Percentiles rank a stretch among this genome's conserved stretches.
Conservation (phyloP, 2,113 vertebrate species). For the Pluvialis apricaria region DNA sequence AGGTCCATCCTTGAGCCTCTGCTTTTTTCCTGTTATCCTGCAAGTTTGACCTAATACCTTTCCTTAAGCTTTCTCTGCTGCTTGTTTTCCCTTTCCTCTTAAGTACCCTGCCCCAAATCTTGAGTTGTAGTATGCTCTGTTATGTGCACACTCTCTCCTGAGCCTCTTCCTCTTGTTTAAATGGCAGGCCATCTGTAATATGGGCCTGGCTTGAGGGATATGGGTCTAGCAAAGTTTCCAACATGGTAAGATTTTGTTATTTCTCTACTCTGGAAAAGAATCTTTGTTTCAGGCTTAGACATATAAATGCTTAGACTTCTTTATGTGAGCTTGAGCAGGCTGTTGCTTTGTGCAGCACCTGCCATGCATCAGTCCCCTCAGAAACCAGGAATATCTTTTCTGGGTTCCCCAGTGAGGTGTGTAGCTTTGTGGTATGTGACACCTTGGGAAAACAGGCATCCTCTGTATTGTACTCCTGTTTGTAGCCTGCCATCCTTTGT, state of each 20-base stretch:
- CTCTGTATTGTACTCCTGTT: neutral
- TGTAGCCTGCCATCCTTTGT: neutral
- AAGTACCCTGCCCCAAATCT: neutral
- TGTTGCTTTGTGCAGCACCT: neutral
- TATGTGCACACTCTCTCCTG: neutral
- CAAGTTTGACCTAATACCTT: neutral
- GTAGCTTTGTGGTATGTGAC: neutral
- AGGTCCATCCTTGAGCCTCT: neutral
- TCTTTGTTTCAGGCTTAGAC: neutral
- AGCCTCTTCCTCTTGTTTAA: neutral
- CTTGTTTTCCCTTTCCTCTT: neutral
- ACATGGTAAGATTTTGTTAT: neutral
- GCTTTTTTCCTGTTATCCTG: neutral
- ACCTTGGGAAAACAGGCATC: neutral
- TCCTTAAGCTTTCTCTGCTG: neutral
- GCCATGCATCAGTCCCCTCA: neutral
- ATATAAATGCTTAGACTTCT: no score
- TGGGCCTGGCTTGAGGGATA: neutral
- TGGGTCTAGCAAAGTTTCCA: neutral
- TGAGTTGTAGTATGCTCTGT: neutral
- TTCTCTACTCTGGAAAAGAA: neutral
- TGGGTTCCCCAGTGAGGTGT: neutral
- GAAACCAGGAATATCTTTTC: neutral
- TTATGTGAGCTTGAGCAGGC: neutral
- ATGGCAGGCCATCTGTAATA: neutral